Conservation (phyloP, 2,113 vertebrate species). For the Neolamprologus kungweensis region DNA sequence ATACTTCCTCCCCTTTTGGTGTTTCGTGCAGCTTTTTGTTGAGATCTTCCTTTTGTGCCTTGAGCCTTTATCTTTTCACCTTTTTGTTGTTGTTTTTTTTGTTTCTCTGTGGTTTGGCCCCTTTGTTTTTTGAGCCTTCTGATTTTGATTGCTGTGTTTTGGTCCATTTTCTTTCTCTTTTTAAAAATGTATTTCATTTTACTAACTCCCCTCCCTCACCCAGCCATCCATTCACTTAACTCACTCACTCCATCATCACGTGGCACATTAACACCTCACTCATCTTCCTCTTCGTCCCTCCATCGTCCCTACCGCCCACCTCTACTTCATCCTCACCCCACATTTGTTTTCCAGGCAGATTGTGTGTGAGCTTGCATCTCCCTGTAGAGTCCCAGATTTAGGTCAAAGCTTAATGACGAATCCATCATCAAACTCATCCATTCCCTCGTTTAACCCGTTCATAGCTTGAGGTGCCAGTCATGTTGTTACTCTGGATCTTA, state of each 20-base stretch:
- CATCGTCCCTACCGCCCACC: constrained; percentile 40
- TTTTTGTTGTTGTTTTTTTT: constrained; percentile 7
- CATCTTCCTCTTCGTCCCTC: constrained; percentile 26
- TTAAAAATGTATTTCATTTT: not conserved
- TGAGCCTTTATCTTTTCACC: constrained; percentile 37
- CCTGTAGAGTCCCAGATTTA: not conserved
- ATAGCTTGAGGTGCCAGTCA: not conserved
- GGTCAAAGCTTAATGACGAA: not conserved
- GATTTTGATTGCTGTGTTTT: constrained; percentile 49
- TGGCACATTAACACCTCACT: constrained; percentile 41
- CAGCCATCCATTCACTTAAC: constrained; percentile 9
- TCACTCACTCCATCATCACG: constrained; percentile 40
- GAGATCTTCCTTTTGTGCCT: constrained; percentile 48
- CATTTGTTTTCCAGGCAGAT: not conserved
- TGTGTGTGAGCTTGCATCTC: not conserved
- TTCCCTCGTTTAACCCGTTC: not conserved
- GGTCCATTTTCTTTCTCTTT: constrained; percentile 13
- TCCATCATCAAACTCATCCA: not conserved
- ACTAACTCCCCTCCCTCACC: constrained; percentile 39
- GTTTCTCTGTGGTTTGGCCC: constrained; percentile 50
- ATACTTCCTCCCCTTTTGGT: constrained; percentile 64
- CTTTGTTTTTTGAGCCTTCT: constrained; percentile 22
- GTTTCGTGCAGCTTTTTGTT: constrained; percentile 65
- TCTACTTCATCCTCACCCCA: not conserved
- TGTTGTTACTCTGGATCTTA: not conserved